phyloP scores from a whole-genome alignment of 2,888 invertebrate genomes.

The Sarcophaga variegata region DNA sequence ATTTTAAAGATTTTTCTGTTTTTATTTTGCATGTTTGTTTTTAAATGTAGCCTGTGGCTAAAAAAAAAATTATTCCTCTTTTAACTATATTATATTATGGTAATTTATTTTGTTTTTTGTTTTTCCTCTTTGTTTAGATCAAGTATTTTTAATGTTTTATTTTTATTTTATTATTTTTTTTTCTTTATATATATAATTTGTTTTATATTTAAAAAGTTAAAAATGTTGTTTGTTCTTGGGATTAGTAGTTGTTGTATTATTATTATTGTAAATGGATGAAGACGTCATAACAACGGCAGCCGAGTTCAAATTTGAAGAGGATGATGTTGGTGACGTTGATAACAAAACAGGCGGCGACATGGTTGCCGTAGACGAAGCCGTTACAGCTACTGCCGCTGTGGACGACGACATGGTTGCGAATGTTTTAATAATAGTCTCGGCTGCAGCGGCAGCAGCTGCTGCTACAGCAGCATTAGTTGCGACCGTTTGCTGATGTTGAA shows the following conservation, averaged over 20 bases:
- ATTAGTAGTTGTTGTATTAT: slow-evolving; percentile 66
- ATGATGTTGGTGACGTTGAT: slow-evolving; percentile 33
- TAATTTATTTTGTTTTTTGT: slow-evolving; percentile 45
- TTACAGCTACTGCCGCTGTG: slow-evolving; percentile 55
- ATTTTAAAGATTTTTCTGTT: slow-evolving; percentile 65
- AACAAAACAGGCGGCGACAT: slow-evolving; percentile 49
- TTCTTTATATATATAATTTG: slow-evolving; percentile 64
- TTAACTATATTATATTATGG: slow-evolving; percentile 64
- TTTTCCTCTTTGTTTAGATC: slow-evolving; percentile 46
- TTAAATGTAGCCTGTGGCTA: slow-evolving; percentile 68
- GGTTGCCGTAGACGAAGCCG: slow-evolving; percentile 52
- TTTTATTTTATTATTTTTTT: background rate
- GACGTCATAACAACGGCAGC: slow-evolving; percentile 65
- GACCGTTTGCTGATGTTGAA: slow-evolving; percentile 59
- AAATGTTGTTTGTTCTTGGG: slow-evolving; percentile 69
- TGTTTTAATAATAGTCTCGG: slow-evolving; percentile 72
- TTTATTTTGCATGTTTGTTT: slow-evolving; percentile 51
- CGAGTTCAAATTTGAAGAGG: slow-evolving; percentile 37
- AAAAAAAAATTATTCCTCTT: slow-evolving; percentile 68
- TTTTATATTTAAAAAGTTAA: slow-evolving; percentile 69
- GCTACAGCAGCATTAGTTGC: slow-evolving; percentile 66
- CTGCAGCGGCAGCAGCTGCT: slow-evolving; percentile 71
- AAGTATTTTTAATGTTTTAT: slow-evolving; percentile 32
- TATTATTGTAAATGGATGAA: slow-evolving; percentile 69
- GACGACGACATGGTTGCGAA: slow-evolving; percentile 73